Evolutionary conservation across 2,888 invertebrate species (phyloP), one percentile per base, ranked within the genome.

Genomic region (Microplitis deprimator): DNA sequence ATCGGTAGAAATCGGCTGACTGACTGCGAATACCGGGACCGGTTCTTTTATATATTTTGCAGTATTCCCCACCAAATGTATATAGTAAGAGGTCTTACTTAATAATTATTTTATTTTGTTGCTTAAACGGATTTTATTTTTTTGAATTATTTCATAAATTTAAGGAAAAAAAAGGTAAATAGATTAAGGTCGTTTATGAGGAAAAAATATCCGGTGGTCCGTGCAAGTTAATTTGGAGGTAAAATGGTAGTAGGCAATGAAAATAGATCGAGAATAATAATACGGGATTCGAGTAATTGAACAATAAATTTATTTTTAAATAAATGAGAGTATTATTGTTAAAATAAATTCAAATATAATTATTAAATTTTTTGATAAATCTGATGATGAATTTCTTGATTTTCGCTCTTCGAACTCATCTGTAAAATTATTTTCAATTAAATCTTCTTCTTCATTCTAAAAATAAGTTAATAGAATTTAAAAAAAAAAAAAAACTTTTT

Each of bases 91-190:
- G 13, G 3, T 50, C 50, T 50, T 50, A 13, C 50, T 50, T 50
- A 50, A 50, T 60, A 10, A 16, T 60, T 60, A 60, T 60, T n/a
- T 60, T 60, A 60, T 50, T 50, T 50, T 50, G 50, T 50, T 50
- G 50, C 50, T 13, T 4, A 50, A 50, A 50, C 50, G 1, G 1
- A 4, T 13, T 64, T 29, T 29, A 29, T 29, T 29, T 29, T 29
- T 29, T 29, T 29, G 29, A 29, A 29, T 29, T 29, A 29, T 29
- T 29, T 29, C 29, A 29, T 29, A 29, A 29, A 29, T 29, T 29
- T 29, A 4, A 29, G 29, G 29, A 29, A 29, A 29, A 1, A 29
- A 29, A 29, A 29, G 3, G 29, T 29, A 29, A 29, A 29, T 29
- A 29, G 29, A 29, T 29, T 29, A 29, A 29, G 29, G 29, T 4